These are phyloP conservation scores for Cairina moschata DNA, from an alignment of 2,113 vertebrate genomes.

Conservation along the genomic window DNA sequence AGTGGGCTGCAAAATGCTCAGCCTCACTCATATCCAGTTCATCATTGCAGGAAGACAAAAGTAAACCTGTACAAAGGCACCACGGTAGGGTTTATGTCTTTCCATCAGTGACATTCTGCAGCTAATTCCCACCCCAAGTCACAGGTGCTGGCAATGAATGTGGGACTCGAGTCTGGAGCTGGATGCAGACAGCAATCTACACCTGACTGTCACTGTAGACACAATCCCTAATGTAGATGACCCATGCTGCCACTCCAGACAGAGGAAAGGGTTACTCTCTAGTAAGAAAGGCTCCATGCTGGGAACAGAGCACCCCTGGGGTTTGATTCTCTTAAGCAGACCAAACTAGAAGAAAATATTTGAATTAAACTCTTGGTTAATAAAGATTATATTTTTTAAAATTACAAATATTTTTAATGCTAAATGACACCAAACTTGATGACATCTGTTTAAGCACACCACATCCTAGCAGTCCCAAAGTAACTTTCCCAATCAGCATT, in stretches of 20 bases:
- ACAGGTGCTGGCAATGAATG: no score
- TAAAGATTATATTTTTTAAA: not conserved
- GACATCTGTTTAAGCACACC: not conserved
- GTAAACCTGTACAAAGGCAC: not conserved
- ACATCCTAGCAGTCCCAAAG: not conserved
- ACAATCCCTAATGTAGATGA: not conserved
- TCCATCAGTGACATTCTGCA: not conserved
- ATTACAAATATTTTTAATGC: not conserved
- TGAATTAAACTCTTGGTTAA: not conserved
- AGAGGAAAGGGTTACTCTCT: not conserved
- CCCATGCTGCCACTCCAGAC: not conserved
- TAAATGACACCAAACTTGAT: not conserved
- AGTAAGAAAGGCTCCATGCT: not conserved
- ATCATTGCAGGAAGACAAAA: not conserved
- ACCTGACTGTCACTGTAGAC: not conserved
- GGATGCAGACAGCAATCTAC: not conserved
- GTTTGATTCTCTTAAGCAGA: not conserved
- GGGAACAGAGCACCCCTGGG: not conserved
- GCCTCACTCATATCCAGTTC: not conserved
- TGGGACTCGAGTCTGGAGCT: not conserved
- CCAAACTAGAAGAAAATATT: not conserved
- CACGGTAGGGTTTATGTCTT: not conserved
- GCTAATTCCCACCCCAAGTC: not conserved
- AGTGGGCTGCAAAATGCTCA: not conserved
- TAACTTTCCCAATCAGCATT: not conserved